These are phyloP conservation scores for Pelecanus crispus DNA, from an alignment of 2,113 vertebrate species.

Conservation along the genomic window DNA sequence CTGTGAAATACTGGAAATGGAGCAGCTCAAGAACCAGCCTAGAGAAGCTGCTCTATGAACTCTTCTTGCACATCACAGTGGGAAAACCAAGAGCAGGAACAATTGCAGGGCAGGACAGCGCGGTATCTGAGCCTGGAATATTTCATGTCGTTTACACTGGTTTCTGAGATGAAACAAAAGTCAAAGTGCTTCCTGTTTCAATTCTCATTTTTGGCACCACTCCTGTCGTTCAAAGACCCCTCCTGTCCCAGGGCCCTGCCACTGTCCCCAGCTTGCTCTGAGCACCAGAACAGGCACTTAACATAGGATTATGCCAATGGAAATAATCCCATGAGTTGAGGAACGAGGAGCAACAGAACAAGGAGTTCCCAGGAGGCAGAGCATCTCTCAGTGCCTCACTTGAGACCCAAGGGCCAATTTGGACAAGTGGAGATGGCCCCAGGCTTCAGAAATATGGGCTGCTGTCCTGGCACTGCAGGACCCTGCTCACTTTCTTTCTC, in stretches of 20 bases:
- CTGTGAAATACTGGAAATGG: neutral
- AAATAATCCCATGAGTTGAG: neutral
- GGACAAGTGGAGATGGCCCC: neutral
- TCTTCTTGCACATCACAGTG: neutral
- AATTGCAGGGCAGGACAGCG: neutral
- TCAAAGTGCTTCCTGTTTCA: neutral
- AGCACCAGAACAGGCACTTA: neutral
- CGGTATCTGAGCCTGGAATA: neutral
- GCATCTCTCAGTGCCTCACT: neutral
- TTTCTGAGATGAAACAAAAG: neutral
- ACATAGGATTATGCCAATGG: neutral
- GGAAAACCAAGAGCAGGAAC: neutral
- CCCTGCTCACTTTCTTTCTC: neutral
- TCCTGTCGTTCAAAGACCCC: neutral
- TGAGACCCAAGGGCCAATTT: neutral
- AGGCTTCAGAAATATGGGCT: fast-evolving
- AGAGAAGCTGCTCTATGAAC: neutral
- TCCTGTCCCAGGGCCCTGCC: neutral
- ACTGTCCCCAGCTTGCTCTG: neutral
- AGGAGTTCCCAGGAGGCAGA: neutral
- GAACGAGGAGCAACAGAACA: neutral
- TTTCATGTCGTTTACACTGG: neutral
- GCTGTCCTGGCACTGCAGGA: neutral
- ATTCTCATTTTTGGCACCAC: neutral
- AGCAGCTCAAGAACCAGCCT: neutral